phyloP scores from a whole-genome alignment of 2,797 vertebrate genomes.

The Enteromius mattozi region DNA sequence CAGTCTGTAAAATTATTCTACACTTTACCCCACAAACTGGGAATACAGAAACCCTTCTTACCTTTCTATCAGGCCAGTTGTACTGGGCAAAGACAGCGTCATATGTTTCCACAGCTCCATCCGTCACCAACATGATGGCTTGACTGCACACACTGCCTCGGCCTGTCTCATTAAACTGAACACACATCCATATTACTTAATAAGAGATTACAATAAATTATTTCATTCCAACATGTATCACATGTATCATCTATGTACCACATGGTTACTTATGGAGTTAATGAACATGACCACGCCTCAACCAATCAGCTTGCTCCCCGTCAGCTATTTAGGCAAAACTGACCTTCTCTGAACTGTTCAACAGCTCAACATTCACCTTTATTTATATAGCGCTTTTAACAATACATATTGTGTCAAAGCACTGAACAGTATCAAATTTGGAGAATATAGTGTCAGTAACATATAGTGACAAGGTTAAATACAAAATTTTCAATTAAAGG shows the following conservation, averaged over 20 bases:
- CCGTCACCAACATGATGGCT: conserved; percentile 98
- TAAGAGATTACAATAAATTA: neutral
- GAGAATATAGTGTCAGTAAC: no score
- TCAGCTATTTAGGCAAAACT: no score
- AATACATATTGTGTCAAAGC: no score
- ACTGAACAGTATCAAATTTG: neutral
- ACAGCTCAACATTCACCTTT: no score
- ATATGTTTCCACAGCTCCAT: conserved; percentile 96
- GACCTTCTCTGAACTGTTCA: no score
- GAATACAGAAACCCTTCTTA: conserved; percentile 65
- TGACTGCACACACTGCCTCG: conserved; percentile 97
- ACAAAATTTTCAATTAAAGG: no score
- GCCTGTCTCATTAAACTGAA: conserved; percentile 95
- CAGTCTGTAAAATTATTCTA: neutral
- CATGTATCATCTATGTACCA: no score
- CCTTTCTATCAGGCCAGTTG: conserved; percentile 98
- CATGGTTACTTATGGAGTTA: no score
- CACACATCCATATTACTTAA: conserved; percentile 18
- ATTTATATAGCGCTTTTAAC: no score
- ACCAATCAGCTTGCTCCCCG: no score
- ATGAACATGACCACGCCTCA: no score
- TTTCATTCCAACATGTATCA: neutral
- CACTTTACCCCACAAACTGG: neutral
- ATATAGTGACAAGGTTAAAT: no score
- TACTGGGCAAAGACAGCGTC: conserved; percentile 95